A percentile compares a stretch with the other conserved stretches of the same genome.
phyloP scores from a whole-genome alignment of 2,113 vertebrate genomes.

The Lampris incognitus region DNA sequence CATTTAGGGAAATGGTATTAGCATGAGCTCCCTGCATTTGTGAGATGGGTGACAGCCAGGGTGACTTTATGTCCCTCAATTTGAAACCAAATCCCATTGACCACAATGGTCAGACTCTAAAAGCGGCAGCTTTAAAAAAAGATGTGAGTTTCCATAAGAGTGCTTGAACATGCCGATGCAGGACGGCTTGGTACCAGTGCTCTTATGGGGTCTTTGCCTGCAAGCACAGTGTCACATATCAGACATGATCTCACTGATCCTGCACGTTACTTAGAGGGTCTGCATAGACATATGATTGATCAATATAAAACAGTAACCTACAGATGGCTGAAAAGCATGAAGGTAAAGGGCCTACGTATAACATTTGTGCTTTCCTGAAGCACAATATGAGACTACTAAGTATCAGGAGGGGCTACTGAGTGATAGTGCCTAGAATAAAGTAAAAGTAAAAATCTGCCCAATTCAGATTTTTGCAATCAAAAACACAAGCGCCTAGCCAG shows the following conservation, averaged over 20 bases:
- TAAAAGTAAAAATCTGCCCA: no score
- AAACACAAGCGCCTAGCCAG: no score
- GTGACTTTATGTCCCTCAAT: background rate
- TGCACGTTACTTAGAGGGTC: slow-evolving; percentile 21
- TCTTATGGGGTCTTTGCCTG: slow-evolving; percentile 9
- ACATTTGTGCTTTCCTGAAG: no score
- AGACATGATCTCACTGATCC: slow-evolving; percentile 29
- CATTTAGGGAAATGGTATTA: background rate
- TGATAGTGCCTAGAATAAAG: no score
- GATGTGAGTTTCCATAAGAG: background rate
- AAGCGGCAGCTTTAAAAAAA: background rate
- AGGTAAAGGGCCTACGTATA: no score
- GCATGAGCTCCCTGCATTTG: background rate
- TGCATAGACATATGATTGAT: background rate
- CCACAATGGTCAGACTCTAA: background rate
- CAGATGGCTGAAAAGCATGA: background rate
- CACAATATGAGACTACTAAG: no score
- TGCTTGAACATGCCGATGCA: slow-evolving; percentile 26
- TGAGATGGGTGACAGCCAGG: slow-evolving; percentile 9
- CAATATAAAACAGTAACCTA: background rate
- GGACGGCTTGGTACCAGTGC: slow-evolving; percentile 6
- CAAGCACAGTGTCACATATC: slow-evolving; percentile 23
- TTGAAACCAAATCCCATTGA: background rate
- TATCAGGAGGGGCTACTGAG: no score
- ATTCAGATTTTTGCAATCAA: no score